Evolutionary conservation across 1,140 invertebrate genomes (phyloP).

Genomic region (Ceratina australensis): DNA sequence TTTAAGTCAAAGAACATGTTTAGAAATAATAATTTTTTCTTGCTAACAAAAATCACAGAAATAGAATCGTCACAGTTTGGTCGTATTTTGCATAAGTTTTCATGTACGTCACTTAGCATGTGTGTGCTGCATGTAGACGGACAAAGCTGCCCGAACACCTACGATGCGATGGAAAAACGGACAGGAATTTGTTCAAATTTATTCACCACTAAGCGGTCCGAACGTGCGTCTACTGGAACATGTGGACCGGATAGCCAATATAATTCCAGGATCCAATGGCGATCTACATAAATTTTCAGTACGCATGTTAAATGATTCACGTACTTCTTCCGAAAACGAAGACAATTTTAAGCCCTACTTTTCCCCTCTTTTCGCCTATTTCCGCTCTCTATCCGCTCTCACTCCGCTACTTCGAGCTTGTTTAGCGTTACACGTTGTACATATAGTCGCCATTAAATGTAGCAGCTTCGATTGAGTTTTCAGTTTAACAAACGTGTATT

Average conservation of each 20-base stretch:
- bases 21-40: too few relatives aligned
- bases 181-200: constrained; percentile 76
- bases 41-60: constrained; percentile 33
- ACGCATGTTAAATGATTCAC: constrained; percentile 76
- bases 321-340: constrained; percentile 28
- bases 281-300: constrained; percentile 72
- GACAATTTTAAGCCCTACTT: background rate
- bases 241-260: constrained; percentile 72
- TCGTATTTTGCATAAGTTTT: constrained; percentile 56
- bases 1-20: too few relatives aligned
- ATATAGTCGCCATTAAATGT: background rate
- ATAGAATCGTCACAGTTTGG: constrained; percentile 41
- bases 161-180: constrained; percentile 75
- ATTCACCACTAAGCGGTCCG: constrained; percentile 71
- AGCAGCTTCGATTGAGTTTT: background rate
- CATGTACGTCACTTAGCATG: constrained; percentile 77
- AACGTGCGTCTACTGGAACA: constrained; percentile 75
- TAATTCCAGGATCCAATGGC: constrained; percentile 71
- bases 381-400: background rate
- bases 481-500: background rate
- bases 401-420: background rate
- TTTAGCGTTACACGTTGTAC: background rate
- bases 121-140: constrained; percentile 79
- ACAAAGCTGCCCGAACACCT: constrained; percentile 69
- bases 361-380: background rate